Conservation (phyloP, 2,888 invertebrate species). For the Furcula furcula region DNA sequence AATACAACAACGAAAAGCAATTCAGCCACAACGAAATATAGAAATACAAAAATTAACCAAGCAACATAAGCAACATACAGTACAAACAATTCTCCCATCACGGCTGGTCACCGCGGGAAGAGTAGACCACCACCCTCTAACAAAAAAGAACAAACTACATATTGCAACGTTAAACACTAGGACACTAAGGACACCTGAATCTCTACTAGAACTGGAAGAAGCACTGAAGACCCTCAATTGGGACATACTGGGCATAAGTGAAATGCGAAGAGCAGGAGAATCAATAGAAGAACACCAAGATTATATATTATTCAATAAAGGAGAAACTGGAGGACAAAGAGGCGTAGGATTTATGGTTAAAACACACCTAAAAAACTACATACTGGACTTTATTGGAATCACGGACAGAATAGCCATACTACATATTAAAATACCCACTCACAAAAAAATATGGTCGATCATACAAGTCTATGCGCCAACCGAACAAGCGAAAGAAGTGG, state of each 20-base stretch:
- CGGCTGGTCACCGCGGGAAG: not conserved
- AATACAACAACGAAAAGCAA: not conserved
- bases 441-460: constrained; percentile 2
- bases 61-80: no score
- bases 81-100: not conserved
- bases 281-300: not conserved
- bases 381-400: not conserved
- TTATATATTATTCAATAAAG: not conserved
- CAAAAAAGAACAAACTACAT: not conserved
- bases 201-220: constrained; percentile 2
- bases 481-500: not conserved
- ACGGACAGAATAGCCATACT: constrained; percentile 1
- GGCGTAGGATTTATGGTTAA: constrained; percentile 4
- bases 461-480: constrained; percentile 3
- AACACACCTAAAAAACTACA: constrained; percentile 1
- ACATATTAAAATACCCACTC: not conserved
- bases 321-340: not conserved
- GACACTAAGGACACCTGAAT: constrained; percentile 1
- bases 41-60: no score
- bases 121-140: not conserved
- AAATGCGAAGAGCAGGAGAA: constrained; percentile 3
- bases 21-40: no score
- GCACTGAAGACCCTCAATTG: constrained; percentile 3
- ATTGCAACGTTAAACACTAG: constrained; percentile 1
- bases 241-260: constrained; percentile 1